Evolutionary conservation across 2,797 vertebrate genomes (phyloP).

Genomic region (Allobates femoralis): DNA sequence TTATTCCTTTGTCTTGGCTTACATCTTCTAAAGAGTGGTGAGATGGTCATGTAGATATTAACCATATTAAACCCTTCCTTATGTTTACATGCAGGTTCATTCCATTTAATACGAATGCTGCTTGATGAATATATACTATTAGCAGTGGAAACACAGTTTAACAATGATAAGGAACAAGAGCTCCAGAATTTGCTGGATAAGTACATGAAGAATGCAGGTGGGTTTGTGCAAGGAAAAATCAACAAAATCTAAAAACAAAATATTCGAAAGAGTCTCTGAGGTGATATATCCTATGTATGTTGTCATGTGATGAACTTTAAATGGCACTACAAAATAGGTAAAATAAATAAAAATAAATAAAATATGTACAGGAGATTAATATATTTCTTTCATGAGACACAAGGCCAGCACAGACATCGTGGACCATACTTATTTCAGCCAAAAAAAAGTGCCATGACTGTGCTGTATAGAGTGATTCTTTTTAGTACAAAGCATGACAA

Average conservation of each 20-base stretch:
- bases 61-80: slow-evolving; percentile 52
- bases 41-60: slow-evolving; percentile 83
- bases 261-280: not conserved
- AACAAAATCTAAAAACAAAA: not conserved
- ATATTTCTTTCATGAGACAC: no score
- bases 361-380: no score
- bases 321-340: no score
- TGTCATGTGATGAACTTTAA: no score
- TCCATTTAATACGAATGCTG: slow-evolving; percentile 98
- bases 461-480: no score
- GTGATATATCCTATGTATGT: not conserved
- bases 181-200: slow-evolving; percentile 95
- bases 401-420: no score
- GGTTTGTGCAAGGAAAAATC: not conserved
- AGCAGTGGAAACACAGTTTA: slow-evolving; percentile 98
- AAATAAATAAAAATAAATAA: no score
- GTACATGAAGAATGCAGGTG: slow-evolving; percentile 98
- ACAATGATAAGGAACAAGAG: slow-evolving; percentile 98
- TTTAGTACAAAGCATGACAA: no score
- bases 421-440: no score
- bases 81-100: slow-evolving; percentile 83
- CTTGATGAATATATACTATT: slow-evolving; percentile 98
- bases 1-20: slow-evolving; percentile 71
- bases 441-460: no score
- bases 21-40: slow-evolving; percentile 74